These are phyloP conservation scores for Brenthis daphne DNA, from an alignment of 2,888 invertebrate genomes.

Conservation along the genomic window DNA sequence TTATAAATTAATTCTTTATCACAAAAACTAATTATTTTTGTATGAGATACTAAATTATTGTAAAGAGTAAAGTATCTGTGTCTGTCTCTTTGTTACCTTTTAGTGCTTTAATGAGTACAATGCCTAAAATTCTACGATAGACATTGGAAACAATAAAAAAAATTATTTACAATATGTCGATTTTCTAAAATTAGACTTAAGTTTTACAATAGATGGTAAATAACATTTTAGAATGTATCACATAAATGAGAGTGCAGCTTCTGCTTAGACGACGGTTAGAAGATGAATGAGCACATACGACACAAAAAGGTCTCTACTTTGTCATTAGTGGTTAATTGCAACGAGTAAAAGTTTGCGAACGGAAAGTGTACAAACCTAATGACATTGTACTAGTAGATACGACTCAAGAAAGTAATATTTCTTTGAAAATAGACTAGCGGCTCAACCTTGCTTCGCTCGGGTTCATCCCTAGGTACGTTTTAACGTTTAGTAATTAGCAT, in stretches of 20 bases:
- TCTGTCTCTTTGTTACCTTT: no score
- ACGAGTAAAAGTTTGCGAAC: constrained; percentile 64
- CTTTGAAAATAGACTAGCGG: no score
- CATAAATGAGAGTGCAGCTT: constrained; percentile 46
- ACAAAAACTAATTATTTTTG: no score
- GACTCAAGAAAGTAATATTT: background rate
- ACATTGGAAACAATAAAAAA: no score
- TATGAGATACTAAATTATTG: background rate
- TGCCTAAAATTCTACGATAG: no score
- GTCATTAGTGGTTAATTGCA: constrained; percentile 71
- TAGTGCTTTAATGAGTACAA: no score
- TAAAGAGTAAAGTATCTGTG: background rate
- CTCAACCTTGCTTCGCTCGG: no score
- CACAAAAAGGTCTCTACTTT: constrained; percentile 70
- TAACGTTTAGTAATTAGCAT: no score
- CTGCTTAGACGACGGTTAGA: constrained; percentile 63
- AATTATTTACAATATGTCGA: no score
- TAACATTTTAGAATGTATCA: constrained; percentile 13
- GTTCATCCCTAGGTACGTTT: no score
- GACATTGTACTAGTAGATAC: constrained; percentile 11
- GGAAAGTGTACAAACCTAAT: constrained; percentile 43
- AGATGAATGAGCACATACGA: constrained; percentile 72
- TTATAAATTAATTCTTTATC: no score
- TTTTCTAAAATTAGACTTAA: no score
- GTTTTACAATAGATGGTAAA: background rate